phyloP scores from a whole-genome alignment of 1,140 invertebrate species.

The Euglossa dilemma region DNA sequence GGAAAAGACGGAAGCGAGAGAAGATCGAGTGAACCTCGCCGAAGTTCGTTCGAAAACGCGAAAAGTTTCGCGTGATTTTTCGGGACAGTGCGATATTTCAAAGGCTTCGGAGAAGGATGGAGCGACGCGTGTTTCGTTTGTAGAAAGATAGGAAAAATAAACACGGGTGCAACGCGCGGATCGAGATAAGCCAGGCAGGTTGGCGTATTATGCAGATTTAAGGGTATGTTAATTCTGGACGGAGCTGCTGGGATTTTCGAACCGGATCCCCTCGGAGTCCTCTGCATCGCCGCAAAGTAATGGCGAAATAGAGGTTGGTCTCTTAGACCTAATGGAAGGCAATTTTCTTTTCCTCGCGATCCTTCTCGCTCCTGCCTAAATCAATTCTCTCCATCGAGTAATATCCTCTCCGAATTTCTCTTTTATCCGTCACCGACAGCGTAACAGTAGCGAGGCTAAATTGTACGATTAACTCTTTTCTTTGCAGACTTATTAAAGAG shows the following conservation, averaged over 20 bases:
- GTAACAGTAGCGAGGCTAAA: too few relatives aligned
- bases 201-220: constrained; percentile 66
- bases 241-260: constrained; percentile 42
- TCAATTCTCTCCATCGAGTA: neutral
- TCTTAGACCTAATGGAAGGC: constrained; percentile 26
- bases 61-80: neutral
- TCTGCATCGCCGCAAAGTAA: constrained; percentile 40
- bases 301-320: constrained; percentile 9
- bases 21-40: neutral
- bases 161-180: constrained; percentile 45
- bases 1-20: neutral
- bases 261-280: constrained; percentile 26
- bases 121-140: neutral
- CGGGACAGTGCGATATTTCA: neutral
- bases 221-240: constrained; percentile 56
- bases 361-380: neutral
- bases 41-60: neutral
- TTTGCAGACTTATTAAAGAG: neutral
- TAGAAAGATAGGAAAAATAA: constrained; percentile 62
- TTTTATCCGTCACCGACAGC: too few relatives aligned
- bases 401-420: neutral
- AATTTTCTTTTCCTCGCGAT: neutral
- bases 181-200: constrained; percentile 60
- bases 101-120: too few relatives aligned
- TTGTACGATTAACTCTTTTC: too few relatives aligned